Evolutionary conservation across 2,113 vertebrate genomes (phyloP).

Genomic region (Melanerpes aurifrons): DNA sequence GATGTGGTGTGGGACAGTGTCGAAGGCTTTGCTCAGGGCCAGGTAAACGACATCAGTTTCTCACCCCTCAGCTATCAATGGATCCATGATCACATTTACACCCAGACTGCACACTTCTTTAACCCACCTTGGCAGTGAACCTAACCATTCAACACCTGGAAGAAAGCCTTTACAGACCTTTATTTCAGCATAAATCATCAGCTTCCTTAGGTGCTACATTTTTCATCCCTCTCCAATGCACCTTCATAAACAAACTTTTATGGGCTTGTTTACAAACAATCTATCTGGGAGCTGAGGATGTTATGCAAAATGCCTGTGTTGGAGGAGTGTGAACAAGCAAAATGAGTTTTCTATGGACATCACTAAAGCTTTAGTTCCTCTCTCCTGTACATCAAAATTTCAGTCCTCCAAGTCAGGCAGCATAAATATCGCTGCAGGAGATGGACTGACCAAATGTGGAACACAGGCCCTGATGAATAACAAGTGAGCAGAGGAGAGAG

Average conservation of each 20-base stretch:
- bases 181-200: background rate
- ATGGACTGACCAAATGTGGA: background rate
- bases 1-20: too few relatives aligned
- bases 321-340: background rate
- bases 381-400: background rate
- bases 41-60: too few relatives aligned
- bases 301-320: background rate
- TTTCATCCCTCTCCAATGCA: background rate
- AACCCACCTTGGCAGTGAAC: background rate
- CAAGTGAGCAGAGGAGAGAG: background rate
- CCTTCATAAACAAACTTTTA: conserved; percentile 15
- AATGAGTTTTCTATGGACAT: background rate
- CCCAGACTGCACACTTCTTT: background rate
- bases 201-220: background rate
- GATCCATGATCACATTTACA: background rate
- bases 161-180: background rate
- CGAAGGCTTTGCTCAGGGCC: too few relatives aligned
- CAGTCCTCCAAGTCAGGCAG: background rate
- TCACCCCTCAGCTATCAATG: too few relatives aligned
- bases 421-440: background rate
- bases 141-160: background rate
- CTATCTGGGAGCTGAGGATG: background rate
- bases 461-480: background rate
- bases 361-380: background rate
- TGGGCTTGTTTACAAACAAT: conserved; percentile 18